Base-by-base conservation (phyloP, 2,113 vertebrate genomes). In the Terrapene triunguis region DNA sequence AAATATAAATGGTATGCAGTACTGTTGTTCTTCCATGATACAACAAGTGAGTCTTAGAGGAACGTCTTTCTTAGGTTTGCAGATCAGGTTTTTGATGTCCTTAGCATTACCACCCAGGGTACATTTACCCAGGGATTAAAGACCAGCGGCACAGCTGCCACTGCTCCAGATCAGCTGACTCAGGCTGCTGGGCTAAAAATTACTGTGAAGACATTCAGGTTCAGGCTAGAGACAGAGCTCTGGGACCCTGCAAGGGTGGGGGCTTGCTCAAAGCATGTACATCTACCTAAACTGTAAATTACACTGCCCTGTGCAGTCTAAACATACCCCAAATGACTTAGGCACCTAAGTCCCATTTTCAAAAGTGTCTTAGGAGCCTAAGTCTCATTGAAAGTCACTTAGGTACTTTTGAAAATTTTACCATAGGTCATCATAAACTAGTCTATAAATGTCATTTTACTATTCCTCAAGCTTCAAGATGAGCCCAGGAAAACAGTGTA, bases 1-100 rank as follows among this genome's bases (percentile, higher is more conserved):
- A 65, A 88, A 0, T 84, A 80, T 47, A 92, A 88, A 83, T 29
- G 42, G 8, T 84, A 84, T 78, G 48, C 85, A 25, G 1, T 85
- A 85, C 6, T 90, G 38, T 54, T 94, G 57, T 74, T 74, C 25
- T 85, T 80, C 69, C 76, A 14, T 91, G 48, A 84, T 84, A 88
- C 35, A 96, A 82, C 87, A 95, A 85, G 83, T 95, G 59, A 88
- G 78, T 85, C 90, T 92, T 90, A 80, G 85, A 89, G 47, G 17
- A 92, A n/a, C 87, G 79, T 32, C 29, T 87, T 95, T 90, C 91
- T 88, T 93, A 72, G 72, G 84, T 85, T 93, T 87, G 51, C 29
- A 32, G 87, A 86, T 89, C 62, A 55, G 22, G 95, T 95, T 95
- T 80, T 47, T 90, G 42, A 8, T 93, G 82, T 97, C 82, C 25